Conservation (phyloP, 92 coral and sea anemone species). For the Meandrina meandrites region DNA sequence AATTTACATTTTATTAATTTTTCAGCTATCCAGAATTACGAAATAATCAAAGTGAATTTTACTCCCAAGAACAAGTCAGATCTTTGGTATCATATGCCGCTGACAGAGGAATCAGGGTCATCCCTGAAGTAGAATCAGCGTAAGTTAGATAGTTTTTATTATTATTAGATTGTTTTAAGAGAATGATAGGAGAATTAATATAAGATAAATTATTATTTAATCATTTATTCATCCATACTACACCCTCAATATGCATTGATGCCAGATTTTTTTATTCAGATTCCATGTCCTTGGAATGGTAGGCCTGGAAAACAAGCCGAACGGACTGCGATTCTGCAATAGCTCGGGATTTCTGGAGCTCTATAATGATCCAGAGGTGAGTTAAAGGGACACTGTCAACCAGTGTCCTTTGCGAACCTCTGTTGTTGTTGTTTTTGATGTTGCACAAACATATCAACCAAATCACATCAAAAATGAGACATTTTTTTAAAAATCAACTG, state of each 20-base stretch:
- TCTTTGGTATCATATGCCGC: conserved; percentile 64
- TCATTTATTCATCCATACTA: too few species aligned
- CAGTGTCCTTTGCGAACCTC: too few species aligned
- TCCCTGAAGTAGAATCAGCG: conserved; percentile 83
- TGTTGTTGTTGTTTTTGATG: too few species aligned
- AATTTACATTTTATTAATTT: background rate
- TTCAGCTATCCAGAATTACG: conserved; percentile 72
- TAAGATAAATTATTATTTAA: too few species aligned
- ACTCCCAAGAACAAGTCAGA: conserved; percentile 69
- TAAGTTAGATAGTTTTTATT: conserved; percentile 58
- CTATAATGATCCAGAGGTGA: conserved; percentile 79
- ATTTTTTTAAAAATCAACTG: too few species aligned
- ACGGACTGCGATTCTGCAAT: conserved; percentile 76
- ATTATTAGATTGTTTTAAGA: too few species aligned
- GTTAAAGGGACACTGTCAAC: too few species aligned
- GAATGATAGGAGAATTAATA: too few species aligned
- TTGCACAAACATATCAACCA: too few species aligned
- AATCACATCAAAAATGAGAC: too few species aligned
- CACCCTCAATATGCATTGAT: too few species aligned
- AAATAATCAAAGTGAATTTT: conserved; percentile 56
- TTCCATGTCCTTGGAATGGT: conserved; percentile 77
- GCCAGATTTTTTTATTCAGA: too few species aligned
- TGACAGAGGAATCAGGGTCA: conserved; percentile 81
- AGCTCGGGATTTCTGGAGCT: conserved; percentile 64
- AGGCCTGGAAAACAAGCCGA: conserved; percentile 59